Conservation (phyloP, 1,140 invertebrate species). For the Philopotamus ludificatus region DNA sequence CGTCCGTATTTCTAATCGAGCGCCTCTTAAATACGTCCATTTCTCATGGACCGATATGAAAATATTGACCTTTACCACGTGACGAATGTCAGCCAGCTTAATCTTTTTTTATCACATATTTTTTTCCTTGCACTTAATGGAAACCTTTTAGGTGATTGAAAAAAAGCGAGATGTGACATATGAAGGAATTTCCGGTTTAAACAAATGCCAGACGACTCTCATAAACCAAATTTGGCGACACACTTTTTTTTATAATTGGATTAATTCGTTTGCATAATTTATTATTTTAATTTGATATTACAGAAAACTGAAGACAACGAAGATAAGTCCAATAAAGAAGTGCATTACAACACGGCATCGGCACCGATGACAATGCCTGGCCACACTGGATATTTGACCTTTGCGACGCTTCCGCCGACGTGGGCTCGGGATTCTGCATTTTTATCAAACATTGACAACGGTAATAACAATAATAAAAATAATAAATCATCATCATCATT, state of each 20-base stretch:
- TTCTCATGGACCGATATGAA: too few species aligned
- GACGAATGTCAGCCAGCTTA: conserved; percentile 1
- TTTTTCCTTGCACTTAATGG: conserved; percentile 25
- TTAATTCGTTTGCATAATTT: too few species aligned
- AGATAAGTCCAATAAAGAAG: conserved; percentile 53
- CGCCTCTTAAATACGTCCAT: too few species aligned
- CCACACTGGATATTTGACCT: conserved; percentile 93
- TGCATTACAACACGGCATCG: conserved; percentile 64
- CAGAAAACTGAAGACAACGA: conserved; percentile 51
- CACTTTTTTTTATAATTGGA: conserved; percentile 22
- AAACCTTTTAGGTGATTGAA: conserved; percentile 37
- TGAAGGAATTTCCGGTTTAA: conserved; percentile 27
- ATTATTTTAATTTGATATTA: conserved; percentile 40
- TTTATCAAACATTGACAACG: too few species aligned
- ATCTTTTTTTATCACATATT: not conserved
- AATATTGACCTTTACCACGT: not conserved
- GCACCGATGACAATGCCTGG: conserved; percentile 73
- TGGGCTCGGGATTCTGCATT: conserved; percentile 40
- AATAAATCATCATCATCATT: too few species aligned
- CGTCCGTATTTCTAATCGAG: too few species aligned
- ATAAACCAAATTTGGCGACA: conserved; percentile 23
- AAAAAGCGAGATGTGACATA: conserved; percentile 33
- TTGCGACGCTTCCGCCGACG: conserved; percentile 76
- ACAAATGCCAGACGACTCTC: conserved; percentile 27
- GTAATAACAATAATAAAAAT: too few species aligned